These are phyloP conservation scores for Pseudopleuronectes americanus DNA, from an alignment of 2,797 vertebrate species.

Conservation along the genomic window DNA sequence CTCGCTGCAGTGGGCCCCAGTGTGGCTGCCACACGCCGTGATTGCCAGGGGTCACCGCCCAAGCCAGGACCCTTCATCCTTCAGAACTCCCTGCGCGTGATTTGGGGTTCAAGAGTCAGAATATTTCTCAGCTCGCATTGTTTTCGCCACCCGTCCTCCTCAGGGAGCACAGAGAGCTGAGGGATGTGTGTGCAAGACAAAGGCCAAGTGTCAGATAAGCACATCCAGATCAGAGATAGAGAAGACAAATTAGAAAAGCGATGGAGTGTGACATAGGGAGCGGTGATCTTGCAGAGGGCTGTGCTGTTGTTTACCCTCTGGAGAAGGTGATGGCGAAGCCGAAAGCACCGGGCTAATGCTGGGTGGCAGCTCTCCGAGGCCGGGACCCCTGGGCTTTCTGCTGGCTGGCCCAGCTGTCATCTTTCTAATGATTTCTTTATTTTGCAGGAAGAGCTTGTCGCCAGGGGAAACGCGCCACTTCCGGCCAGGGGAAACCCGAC, in stretches of 20 bases:
- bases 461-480: slow-evolving; percentile 86
- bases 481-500: slow-evolving; percentile 84
- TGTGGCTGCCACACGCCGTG: slow-evolving; percentile 78
- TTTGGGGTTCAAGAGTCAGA: slow-evolving; percentile 73
- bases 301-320: slow-evolving; percentile 67
- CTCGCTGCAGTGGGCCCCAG: slow-evolving; percentile 55
- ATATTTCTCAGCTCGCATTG: slow-evolving; percentile 44
- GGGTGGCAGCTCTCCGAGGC: slow-evolving; percentile 81
- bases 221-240: slow-evolving; percentile 51
- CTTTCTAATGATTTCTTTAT: slow-evolving; percentile 91
- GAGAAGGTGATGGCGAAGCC: slow-evolving; percentile 64
- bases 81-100: slow-evolving; percentile 54
- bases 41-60: slow-evolving; percentile 75
- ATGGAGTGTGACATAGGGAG: slow-evolving; percentile 46
- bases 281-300: slow-evolving; percentile 23
- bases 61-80: slow-evolving; percentile 60
- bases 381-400: slow-evolving; percentile 56
- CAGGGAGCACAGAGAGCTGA: slow-evolving; percentile 30
- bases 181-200: slow-evolving; percentile 45
- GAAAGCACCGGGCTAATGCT: slow-evolving; percentile 71
- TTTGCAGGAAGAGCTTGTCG: slow-evolving; percentile 88
- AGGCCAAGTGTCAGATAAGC: slow-evolving; percentile 54
- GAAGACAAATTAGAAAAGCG: slow-evolving; percentile 54
- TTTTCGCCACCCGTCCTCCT: slow-evolving; percentile 45
- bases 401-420: slow-evolving; percentile 83